Evolutionary conservation across 30 jellyfish, hydroid and myxozoan genomes (phyloP).

Genomic region (Sanderia malayensis): DNA sequence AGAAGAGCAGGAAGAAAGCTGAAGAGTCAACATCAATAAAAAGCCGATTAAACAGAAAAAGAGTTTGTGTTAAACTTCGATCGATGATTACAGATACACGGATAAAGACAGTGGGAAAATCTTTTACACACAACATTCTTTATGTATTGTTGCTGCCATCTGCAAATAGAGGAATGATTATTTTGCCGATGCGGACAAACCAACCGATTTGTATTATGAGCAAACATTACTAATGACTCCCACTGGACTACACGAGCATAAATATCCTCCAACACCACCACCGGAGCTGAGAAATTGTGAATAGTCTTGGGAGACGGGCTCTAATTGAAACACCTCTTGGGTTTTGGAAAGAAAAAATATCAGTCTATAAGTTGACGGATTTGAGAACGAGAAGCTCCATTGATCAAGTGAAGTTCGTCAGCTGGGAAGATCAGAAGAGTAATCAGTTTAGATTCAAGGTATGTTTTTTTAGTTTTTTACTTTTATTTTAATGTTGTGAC

Average conservation of each 20-base stretch:
- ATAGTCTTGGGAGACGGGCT: slow-evolving; percentile 4
- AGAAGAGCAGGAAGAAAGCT: slow-evolving; percentile 26
- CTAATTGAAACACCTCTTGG: not conserved
- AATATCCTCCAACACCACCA: slow-evolving; percentile 12
- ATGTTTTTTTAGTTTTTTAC: not conserved
- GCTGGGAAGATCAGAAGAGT: no score
- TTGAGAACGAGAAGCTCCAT: no score
- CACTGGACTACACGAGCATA: slow-evolving; percentile 55
- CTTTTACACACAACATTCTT: slow-evolving; percentile 40
- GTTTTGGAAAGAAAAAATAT: not conserved
- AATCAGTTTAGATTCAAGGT: not conserved
- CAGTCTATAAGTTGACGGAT: not conserved
- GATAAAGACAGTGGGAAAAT: slow-evolving; percentile 57
- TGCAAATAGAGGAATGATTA: slow-evolving; percentile 56
- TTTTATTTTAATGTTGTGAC: no score
- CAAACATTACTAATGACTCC: slow-evolving; percentile 63
- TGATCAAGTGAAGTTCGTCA: no score
- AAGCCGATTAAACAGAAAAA: slow-evolving; percentile 61
- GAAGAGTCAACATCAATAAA: slow-evolving; percentile 47
- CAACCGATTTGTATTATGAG: slow-evolving; percentile 65
- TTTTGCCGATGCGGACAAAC: slow-evolving; percentile 61
- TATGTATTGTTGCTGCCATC: slow-evolving; percentile 49
- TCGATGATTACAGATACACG: slow-evolving; percentile 51
- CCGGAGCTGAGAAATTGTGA: not conserved
- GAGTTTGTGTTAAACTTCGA: slow-evolving; percentile 48